Evolutionary conservation across 2,888 invertebrate species (phyloP).

Genomic region (Kuschelorhynchus macadamiae): DNA sequence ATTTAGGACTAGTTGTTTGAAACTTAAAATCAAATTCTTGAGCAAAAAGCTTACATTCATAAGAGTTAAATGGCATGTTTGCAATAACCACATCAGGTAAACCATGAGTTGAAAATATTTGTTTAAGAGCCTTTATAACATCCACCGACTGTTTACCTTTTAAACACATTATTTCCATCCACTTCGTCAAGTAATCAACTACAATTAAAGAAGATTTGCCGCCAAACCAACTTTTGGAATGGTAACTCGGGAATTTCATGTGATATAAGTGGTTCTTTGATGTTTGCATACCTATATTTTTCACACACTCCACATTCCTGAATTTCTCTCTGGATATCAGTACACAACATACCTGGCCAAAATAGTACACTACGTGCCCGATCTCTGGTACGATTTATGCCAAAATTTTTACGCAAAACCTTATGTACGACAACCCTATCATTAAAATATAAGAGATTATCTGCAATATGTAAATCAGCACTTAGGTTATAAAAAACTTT

Average conservation of each 20-base stretch:
- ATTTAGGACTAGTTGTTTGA: slow-evolving; percentile 12
- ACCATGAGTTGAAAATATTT: slow-evolving; percentile 3
- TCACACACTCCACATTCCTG: slow-evolving; percentile 27
- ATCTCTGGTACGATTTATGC: slow-evolving; percentile 25
- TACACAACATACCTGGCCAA: slow-evolving; percentile 33
- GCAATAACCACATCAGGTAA: neutral
- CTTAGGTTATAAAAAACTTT: slow-evolving; percentile 17
- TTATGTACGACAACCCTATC: slow-evolving; percentile 33
- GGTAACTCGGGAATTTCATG: slow-evolving; percentile 1
- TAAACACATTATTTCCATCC: neutral
- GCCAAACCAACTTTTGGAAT: neutral
- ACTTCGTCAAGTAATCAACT: slow-evolving; percentile 4
- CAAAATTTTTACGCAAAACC: slow-evolving; percentile 22
- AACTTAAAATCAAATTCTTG: neutral
- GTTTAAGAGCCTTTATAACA: neutral
- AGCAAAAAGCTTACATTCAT: neutral
- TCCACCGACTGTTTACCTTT: neutral
- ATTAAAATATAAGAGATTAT: slow-evolving; percentile 28
- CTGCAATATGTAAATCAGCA: slow-evolving; percentile 15
- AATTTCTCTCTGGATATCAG: slow-evolving; percentile 37
- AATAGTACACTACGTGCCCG: slow-evolving; percentile 33
- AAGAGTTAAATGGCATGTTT: neutral
- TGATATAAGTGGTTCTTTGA: slow-evolving; percentile 32
- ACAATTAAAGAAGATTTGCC: neutral
- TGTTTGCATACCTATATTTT: slow-evolving; percentile 35